These are phyloP conservation scores for Pangasius macronema DNA, from an alignment of 2,797 vertebrate genomes.

Conservation along the genomic window DNA sequence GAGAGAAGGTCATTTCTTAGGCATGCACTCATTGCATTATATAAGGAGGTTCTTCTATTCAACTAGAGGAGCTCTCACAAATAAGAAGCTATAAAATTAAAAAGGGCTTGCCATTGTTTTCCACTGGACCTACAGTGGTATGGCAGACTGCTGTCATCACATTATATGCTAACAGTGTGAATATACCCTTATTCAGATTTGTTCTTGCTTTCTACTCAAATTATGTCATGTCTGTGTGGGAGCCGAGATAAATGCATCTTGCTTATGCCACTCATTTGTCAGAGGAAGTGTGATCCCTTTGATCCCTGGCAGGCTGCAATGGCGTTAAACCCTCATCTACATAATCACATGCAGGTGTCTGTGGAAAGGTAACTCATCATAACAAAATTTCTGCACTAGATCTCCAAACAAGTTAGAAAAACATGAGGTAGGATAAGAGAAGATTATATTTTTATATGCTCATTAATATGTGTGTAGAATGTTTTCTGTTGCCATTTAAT, in stretches of 20 bases:
- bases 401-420: not conserved
- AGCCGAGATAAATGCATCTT: slow-evolving; percentile 23
- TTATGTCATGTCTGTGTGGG: slow-evolving; percentile 13
- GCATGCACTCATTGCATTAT: not conserved
- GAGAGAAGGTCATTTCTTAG: not conserved
- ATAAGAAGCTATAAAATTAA: not conserved
- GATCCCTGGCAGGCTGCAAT: slow-evolving; percentile 24
- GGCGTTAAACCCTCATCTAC: slow-evolving; percentile 25
- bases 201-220: slow-evolving; percentile 3
- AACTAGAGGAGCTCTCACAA: not conserved
- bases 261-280: slow-evolving; percentile 21
- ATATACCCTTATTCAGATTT: not conserved
- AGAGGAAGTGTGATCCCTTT: slow-evolving; percentile 19
- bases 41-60: not conserved
- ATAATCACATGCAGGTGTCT: slow-evolving; percentile 31
- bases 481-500: not conserved
- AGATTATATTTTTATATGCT: not conserved
- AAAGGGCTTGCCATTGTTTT: not conserved
- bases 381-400: not conserved
- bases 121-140: not conserved
- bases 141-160: not conserved
- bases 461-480: not conserved
- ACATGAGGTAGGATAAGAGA: not conserved
- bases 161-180: not conserved
- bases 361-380: not conserved